Conservation (phyloP, 2,888 invertebrate genomes). For the Pyrochroa serraticornis region DNA sequence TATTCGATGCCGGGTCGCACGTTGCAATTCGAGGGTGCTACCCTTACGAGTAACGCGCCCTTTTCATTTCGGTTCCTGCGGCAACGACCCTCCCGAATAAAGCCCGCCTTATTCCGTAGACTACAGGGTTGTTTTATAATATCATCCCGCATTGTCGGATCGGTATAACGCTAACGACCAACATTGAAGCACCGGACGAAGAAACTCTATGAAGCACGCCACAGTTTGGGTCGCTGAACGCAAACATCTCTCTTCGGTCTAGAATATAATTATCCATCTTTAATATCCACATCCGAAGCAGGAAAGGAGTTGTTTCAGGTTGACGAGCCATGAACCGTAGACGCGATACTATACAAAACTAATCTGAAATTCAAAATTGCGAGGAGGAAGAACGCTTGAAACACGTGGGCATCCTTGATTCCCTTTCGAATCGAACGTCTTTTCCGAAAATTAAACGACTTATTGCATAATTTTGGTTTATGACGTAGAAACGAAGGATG, state of each 20-base stretch:
- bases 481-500: too few species aligned
- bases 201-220: background rate
- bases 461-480: too few species aligned
- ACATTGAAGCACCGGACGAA: conserved; percentile 4
- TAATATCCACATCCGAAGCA: conserved; percentile 32
- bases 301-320: conserved; percentile 23
- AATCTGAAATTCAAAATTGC: conserved; percentile 19
- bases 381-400: background rate
- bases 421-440: too few species aligned
- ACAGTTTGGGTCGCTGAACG: conserved; percentile 36
- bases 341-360: conserved; percentile 26
- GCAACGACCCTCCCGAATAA: background rate
- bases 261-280: conserved; percentile 35
- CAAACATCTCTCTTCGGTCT: conserved; percentile 37
- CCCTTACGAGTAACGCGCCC: too few species aligned
- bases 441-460: too few species aligned
- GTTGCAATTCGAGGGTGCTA: conserved; percentile 4
- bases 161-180: conserved; percentile 4
- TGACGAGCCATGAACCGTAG: conserved; percentile 21
- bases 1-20: conserved; percentile 1
- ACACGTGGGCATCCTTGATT: too few species aligned
- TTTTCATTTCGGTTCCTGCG: too few species aligned
- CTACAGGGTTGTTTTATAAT: background rate
- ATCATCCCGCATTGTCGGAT: background rate
- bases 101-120: background rate